Evolutionary conservation across 2,113 vertebrate species (phyloP), one percentile per base, ranked within the genome.

Genomic region (Hipposideros armiger): DNA sequence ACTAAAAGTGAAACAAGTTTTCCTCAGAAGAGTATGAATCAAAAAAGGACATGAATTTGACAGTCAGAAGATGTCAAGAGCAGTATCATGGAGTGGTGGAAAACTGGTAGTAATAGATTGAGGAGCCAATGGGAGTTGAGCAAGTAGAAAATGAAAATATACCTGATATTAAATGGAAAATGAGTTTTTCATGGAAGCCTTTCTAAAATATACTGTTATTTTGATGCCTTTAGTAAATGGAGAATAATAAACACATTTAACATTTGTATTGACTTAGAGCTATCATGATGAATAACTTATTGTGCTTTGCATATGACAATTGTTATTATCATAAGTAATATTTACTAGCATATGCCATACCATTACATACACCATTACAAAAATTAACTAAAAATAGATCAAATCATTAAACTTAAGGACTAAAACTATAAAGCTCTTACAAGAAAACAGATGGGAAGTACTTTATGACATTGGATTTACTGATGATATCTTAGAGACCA

Each of bases 181-280:
- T 80, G 32, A 32, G 32, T 60, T 80, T 87, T 78, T 58, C 86
- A 50, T 58, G 73, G 83, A 70, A 69, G 62, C 24, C 40, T 86
- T 70, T 80, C 40, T 70, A 80, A 87, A 62, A 50, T 62, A 5
- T 80, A 28, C 22, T 67, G 17, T 72, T 87, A 15, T n/a, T 72
- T 84, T 17, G 62, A 50, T 78, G 50, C 3, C 17, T 52, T 80
- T 72, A n/a, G 50, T 80, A 60, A 80, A 50, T 62, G 30, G 54
- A 58, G 83, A 87, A 70, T 52, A 87, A 47, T 69, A 87, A 93
- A 87, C 24, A 62, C 42, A 62, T 60, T 87, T 40, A 80, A 70
- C 52, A 60, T 50, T 91, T 60, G 20, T 70, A 47, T 24, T 87
- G 82, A 87, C 42, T 58, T 50, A 14, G 54, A 60, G 32, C 42